phyloP scores from a whole-genome alignment of 2,113 vertebrate species.

The Egretta garzetta region DNA sequence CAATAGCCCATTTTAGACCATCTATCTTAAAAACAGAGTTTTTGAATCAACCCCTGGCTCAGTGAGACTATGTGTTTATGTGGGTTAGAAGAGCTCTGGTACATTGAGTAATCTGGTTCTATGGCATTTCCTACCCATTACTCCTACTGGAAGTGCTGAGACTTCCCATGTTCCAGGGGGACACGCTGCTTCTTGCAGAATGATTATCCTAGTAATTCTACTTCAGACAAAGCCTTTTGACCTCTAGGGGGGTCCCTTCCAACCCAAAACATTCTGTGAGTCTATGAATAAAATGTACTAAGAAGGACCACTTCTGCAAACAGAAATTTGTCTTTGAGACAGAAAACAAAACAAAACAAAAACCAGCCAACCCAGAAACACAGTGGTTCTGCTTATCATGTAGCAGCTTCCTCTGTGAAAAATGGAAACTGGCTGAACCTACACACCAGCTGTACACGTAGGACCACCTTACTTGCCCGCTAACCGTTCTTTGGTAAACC shows the following conservation, averaged over 20 bases:
- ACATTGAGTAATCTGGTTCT: background rate
- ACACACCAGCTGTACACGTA: too few relatives aligned
- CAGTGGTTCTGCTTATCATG: background rate
- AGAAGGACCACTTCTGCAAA: background rate
- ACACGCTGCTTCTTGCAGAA: rapidly evolving
- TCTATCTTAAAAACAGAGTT: background rate
- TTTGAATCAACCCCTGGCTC: background rate
- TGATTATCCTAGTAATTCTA: background rate
- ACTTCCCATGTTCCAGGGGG: background rate
- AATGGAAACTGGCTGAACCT: background rate
- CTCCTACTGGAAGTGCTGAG: background rate
- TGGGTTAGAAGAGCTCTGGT: background rate
- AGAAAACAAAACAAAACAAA: background rate
- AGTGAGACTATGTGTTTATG: background rate
- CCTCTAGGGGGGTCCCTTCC: too few relatives aligned
- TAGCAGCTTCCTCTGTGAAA: background rate
- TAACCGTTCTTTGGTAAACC: background rate
- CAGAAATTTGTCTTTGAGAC: background rate
- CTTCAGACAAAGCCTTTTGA: background rate
- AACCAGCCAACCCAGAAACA: background rate
- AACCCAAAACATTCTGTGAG: too few relatives aligned
- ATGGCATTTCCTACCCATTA: background rate
- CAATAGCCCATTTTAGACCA: background rate
- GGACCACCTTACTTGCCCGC: background rate
- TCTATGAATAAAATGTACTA: background rate